A percentile compares a stretch with the other conserved stretches of the same genome.
These are phyloP conservation scores for Linhomoeus sp. DNA, from an alignment of 2,888 invertebrate species.

Conservation along the genomic window DNA sequence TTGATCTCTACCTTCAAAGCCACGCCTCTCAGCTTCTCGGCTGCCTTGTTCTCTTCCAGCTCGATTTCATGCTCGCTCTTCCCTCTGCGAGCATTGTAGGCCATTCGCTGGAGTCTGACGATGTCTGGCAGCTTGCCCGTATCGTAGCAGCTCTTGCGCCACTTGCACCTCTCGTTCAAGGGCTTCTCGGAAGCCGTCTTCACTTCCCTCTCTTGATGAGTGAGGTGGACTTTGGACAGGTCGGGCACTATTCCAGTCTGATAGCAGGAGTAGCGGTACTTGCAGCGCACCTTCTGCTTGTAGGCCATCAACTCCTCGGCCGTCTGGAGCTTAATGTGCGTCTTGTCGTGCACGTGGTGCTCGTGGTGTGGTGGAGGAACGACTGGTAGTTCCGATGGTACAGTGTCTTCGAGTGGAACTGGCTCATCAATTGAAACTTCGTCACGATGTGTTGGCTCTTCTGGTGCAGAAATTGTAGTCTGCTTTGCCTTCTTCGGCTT, in stretches of 20 bases:
- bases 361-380: no score
- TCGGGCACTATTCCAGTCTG: constrained; percentile 15
- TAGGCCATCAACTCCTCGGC: no score
- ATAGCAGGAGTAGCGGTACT: constrained; percentile 17
- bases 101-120: constrained; percentile 9
- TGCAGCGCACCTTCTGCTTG: constrained; percentile 14
- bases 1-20: no score
- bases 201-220: constrained; percentile 11
- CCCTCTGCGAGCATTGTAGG: constrained; percentile 9
- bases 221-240: constrained; percentile 9
- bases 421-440: no score
- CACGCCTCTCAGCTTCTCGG: constrained; percentile 4
- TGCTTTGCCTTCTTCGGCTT: not conserved
- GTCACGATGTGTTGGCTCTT: no score
- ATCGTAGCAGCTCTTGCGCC: constrained; percentile 30
- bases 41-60: constrained; percentile 8
- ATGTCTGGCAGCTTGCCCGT: constrained; percentile 8
- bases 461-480: no score
- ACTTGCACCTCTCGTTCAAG: constrained; percentile 12
- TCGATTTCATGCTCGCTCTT: constrained; percentile 9
- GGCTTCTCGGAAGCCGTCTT: constrained; percentile 13
- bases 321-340: no score
- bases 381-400: no score
- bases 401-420: no score
- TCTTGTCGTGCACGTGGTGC: no score